phyloP scores from a whole-genome alignment of 2,888 invertebrate species.

The Platycheirus rosarum region DNA sequence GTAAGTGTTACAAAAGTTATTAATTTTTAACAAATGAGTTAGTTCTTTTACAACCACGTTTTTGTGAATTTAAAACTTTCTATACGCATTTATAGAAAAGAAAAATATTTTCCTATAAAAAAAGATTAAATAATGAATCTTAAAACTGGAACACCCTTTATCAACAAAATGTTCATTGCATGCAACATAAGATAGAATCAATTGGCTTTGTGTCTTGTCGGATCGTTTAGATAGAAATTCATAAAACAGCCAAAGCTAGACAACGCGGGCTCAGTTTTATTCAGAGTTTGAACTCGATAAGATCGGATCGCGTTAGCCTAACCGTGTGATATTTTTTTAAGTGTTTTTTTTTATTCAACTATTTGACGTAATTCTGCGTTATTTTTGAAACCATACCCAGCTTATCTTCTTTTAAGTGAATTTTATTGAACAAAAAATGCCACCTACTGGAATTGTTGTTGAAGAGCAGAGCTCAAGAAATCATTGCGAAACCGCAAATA shows the following conservation, averaged over 20 bases:
- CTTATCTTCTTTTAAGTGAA: not conserved
- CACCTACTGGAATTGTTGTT: slow-evolving; percentile 79
- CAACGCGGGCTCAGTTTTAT: slow-evolving; percentile 47
- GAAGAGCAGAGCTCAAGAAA: slow-evolving; percentile 74
- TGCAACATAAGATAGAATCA: no score
- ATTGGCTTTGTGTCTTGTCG: slow-evolving; percentile 22
- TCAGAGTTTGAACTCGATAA: slow-evolving; percentile 35
- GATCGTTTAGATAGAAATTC: slow-evolving; percentile 19
- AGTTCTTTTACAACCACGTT: no score
- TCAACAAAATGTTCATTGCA: no score
- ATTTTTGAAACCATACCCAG: no score
- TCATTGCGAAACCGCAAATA: slow-evolving; percentile 64
- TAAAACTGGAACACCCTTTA: no score
- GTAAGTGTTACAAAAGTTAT: no score
- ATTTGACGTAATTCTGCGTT: not conserved
- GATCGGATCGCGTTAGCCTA: slow-evolving; percentile 29
- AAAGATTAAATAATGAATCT: no score
- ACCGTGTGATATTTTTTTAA: not conserved
- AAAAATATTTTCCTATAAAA: no score
- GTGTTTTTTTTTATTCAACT: not conserved
- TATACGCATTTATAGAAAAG: no score
- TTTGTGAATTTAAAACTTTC: no score
- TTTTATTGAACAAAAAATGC: slow-evolving; percentile 76
- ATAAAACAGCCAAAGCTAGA: slow-evolving; percentile 45
- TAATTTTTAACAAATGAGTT: no score